phyloP scores from a whole-genome alignment of 2,113 vertebrate species.

The Steatornis caripensis region DNA sequence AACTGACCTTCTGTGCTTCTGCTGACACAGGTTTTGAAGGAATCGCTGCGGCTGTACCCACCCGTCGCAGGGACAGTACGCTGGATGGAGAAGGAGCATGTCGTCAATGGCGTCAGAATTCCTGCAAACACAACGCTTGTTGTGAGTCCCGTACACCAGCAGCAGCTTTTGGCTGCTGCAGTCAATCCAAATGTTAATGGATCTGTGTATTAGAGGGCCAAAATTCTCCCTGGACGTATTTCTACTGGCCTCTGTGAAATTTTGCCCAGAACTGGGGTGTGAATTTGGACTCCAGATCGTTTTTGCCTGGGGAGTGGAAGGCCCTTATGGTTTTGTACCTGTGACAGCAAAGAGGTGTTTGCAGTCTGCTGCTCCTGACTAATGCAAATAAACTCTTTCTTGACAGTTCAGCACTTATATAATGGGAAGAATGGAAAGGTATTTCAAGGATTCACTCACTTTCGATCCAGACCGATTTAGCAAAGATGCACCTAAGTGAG shows the following conservation, averaged over 20 bases:
- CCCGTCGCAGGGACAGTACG: slow-evolving; percentile 77
- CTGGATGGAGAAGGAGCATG: slow-evolving; percentile 66
- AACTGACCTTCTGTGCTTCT: not conserved
- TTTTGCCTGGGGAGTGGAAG: not conserved
- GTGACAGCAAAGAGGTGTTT: not conserved
- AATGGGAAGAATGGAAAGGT: slow-evolving; percentile 81
- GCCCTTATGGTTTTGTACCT: not conserved
- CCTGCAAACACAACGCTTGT: slow-evolving; percentile 64
- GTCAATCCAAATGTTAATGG: not conserved
- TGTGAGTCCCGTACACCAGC: slow-evolving; percentile 44
- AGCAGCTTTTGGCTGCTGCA: not conserved
- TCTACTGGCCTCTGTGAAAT: not conserved
- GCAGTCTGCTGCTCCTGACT: not conserved
- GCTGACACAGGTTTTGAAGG: slow-evolving; percentile 82
- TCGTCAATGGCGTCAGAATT: slow-evolving; percentile 76
- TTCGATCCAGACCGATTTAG: slow-evolving; percentile 92
- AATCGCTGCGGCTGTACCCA: slow-evolving; percentile 85
- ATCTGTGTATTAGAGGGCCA: not conserved
- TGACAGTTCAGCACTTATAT: slow-evolving; percentile 80
- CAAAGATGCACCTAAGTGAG: slow-evolving; percentile 87
- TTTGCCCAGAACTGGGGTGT: not conserved
- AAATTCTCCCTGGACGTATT: not conserved
- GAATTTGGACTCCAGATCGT: not conserved
- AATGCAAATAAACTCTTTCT: not conserved
- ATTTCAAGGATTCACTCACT: slow-evolving; percentile 85